Evolutionary conservation across 2,888 invertebrate species (phyloP).

Genomic region (Anthoptus insignis): DNA sequence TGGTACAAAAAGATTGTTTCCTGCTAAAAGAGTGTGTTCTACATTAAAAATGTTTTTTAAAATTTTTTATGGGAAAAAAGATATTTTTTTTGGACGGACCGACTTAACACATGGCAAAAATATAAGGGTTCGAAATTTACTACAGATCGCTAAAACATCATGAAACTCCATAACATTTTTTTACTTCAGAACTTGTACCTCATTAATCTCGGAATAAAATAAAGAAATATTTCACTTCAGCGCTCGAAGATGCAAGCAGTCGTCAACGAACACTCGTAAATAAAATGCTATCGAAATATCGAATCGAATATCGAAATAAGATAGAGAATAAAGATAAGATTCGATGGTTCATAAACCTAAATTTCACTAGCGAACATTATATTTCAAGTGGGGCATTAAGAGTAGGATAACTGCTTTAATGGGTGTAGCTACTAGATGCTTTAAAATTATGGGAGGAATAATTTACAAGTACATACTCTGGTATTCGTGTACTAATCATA

Average conservation of each 20-base stretch:
- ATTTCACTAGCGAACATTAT: slow-evolving; percentile 5
- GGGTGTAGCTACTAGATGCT: not conserved
- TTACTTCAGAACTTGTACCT: slow-evolving; percentile 8
- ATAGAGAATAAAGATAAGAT: slow-evolving; percentile 2
- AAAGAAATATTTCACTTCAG: slow-evolving; percentile 11
- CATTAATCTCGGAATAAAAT: slow-evolving; percentile 20
- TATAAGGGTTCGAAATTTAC: too few species aligned
- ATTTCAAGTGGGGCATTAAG: not conserved
- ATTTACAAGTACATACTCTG: too few species aligned
- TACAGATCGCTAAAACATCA: not conserved
- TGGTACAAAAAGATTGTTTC: too few species aligned
- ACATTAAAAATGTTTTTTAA: too few species aligned
- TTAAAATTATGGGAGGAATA: too few species aligned
- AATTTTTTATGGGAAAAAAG: too few species aligned
- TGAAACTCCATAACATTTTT: not conserved
- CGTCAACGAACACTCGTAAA: slow-evolving; percentile 35
- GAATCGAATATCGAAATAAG: too few species aligned
- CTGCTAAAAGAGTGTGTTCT: too few species aligned
- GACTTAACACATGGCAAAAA: too few species aligned
- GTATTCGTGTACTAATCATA: too few species aligned
- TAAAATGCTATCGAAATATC: slow-evolving; percentile 27
- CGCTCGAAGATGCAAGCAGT: slow-evolving; percentile 33
- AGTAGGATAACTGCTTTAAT: slow-evolving; percentile 3
- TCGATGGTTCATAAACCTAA: slow-evolving; percentile 6
- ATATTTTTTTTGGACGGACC: too few species aligned